Conservation (phyloP, 1,140 invertebrate species). For the Heterodera carotae region DNA sequence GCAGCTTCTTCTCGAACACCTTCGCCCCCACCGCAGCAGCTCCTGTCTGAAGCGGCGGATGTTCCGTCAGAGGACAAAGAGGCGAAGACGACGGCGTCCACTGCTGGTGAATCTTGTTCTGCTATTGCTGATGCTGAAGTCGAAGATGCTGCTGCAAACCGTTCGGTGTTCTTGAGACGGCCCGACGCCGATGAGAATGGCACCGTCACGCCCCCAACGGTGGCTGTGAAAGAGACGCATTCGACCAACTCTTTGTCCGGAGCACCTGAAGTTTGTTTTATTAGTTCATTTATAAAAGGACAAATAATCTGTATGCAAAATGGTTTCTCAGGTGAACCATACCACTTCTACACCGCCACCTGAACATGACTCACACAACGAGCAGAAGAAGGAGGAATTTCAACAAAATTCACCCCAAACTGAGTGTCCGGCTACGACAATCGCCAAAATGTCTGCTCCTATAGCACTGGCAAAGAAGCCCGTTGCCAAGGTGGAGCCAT, state of each 20-base stretch:
- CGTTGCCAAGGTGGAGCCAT: constrained; percentile 32
- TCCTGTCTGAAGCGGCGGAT: not conserved
- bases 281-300: not conserved
- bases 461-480: constrained; percentile 13
- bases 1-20: constrained; percentile 20
- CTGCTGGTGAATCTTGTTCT: not conserved
- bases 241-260: not conserved
- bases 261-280: not conserved
- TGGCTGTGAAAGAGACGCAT: too few relatives aligned
- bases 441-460: constrained; percentile 22
- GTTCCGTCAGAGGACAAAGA: not conserved
- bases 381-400: not conserved
- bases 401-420: not conserved
- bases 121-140: too few relatives aligned
- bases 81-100: not conserved
- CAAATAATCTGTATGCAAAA: not conserved
- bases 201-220: not conserved
- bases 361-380: not conserved
- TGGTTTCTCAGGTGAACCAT: not conserved
- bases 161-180: constrained; percentile 14
- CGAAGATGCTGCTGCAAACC: not conserved
- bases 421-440: not conserved
- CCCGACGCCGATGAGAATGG: constrained; percentile 1
- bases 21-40: constrained; percentile 11
- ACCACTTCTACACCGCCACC: not conserved